phyloP scores from a whole-genome alignment of 37 sponge, comb jelly and placozoan genomes.

The Aplysina aerophoba region DNA sequence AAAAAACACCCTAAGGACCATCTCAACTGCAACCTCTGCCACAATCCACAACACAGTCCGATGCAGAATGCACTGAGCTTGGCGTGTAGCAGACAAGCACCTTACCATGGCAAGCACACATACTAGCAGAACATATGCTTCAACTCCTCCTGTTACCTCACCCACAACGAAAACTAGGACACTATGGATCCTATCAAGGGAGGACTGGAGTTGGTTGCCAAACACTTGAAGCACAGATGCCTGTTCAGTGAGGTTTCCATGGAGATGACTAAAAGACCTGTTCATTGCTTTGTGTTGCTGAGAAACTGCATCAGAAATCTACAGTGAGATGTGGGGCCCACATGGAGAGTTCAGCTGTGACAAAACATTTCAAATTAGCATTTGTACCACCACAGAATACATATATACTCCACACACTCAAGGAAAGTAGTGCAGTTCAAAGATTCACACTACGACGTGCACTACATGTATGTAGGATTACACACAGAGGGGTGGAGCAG shows the following conservation, averaged over 20 bases:
- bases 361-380: too few species aligned
- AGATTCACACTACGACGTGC: too few species aligned
- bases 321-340: not conserved
- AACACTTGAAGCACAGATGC: not conserved
- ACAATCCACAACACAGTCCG: too few species aligned
- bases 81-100: not conserved
- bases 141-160: not conserved
- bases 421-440: too few species aligned
- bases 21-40: too few species aligned
- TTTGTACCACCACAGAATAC: too few species aligned
- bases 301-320: not conserved
- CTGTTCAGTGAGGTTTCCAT: not conserved
- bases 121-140: not conserved
- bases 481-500: too few species aligned
- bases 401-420: too few species aligned
- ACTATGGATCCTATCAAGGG: not conserved
- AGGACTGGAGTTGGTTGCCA: not conserved
- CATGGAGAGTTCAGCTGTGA: too few species aligned
- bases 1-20: too few species aligned
- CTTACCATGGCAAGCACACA: not conserved
- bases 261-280: not conserved
- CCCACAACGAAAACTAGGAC: not conserved
- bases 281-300: conserved; percentile 10
- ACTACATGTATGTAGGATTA: too few species aligned
- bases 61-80: not conserved